Base-by-base conservation (phyloP, 1,140 invertebrate genomes). In the Trialeurodes vaporariorum region DNA sequence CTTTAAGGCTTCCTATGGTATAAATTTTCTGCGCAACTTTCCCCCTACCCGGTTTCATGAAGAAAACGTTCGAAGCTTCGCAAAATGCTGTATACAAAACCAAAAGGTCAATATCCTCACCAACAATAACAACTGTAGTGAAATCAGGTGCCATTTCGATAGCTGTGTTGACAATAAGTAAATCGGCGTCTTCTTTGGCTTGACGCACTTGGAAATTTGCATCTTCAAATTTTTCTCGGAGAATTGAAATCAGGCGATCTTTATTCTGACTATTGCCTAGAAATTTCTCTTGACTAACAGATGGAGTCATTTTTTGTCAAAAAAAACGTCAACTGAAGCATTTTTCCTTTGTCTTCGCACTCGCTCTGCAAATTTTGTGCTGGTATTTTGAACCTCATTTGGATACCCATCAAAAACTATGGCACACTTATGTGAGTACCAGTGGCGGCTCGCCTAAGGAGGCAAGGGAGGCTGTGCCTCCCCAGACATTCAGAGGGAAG, bases 351-450 rank as follows among this genome's bases (percentile, higher is more conserved):
- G 23, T 13, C 59, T 24, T 66, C 65, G 65, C 58, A 27, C 0
- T 59, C 25, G 17, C 23, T 66, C 65, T 25, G 21, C 13, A 59
- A 26, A 27, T 27, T 60, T 66, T 21, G 65, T 66, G 27, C n/a
- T 59, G 17, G 0, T 40, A 2, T 9, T 27, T 5, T 5, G 5
- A n/a, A 11, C 60, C 22, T 22, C 60, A 5, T n/a, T 22, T 61
- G 22, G 34, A 27, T 72, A 73, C 1, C 70, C 71, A 62, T 74
- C 72, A 67, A 74, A 74, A 25, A 73, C 61, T n/a, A 73, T 67
- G 11, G 22, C 21, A 21, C 27, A 27, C 71, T 71, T 49, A 21
- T 12, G 9, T n/a, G n/a, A n/a, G n/a, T n/a, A n/a, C n/a, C n/a
- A n/a, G n/a, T n/a, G n/a, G n/a, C n/a, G n/a, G n/a, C n/a, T n/a